Conservation (phyloP, 2,888 invertebrate genomes). For the Mactromeris polynyma region DNA sequence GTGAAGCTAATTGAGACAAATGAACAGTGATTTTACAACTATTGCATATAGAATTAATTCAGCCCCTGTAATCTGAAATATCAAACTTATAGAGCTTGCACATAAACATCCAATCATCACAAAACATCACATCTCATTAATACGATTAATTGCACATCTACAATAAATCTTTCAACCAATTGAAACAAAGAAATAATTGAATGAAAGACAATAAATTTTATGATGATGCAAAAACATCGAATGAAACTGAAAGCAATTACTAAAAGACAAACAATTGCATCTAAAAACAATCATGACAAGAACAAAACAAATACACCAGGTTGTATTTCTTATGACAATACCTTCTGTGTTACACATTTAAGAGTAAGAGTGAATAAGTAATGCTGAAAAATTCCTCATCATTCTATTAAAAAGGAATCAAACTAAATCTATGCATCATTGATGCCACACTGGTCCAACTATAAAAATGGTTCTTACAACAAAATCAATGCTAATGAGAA, state of each 20-base stretch:
- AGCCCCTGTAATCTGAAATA: neutral
- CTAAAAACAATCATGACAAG: too few relatives aligned
- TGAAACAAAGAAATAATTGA: too few relatives aligned
- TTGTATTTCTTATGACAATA: too few relatives aligned
- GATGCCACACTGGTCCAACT: neutral
- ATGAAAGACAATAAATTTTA: too few relatives aligned
- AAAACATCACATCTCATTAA: neutral
- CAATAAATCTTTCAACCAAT: neutral
- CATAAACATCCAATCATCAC: neutral
- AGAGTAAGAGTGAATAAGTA: too few relatives aligned
- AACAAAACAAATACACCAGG: too few relatives aligned
- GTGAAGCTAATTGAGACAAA: neutral
- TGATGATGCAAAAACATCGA: too few relatives aligned
- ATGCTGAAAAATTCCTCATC: too few relatives aligned
- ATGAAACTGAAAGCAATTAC: too few relatives aligned
- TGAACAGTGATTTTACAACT: neutral
- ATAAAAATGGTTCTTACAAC: neutral
- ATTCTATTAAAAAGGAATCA: neutral
- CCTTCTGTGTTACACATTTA: too few relatives aligned
- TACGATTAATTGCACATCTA: too few relatives aligned
- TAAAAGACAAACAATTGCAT: too few relatives aligned
- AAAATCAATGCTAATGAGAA: neutral
- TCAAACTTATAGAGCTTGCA: neutral
- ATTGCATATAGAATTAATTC: neutral
- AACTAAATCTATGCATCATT: neutral